phyloP scores from a whole-genome alignment of 53 echinoderm and acorn worm species.

The Antedon mediterranea region DNA sequence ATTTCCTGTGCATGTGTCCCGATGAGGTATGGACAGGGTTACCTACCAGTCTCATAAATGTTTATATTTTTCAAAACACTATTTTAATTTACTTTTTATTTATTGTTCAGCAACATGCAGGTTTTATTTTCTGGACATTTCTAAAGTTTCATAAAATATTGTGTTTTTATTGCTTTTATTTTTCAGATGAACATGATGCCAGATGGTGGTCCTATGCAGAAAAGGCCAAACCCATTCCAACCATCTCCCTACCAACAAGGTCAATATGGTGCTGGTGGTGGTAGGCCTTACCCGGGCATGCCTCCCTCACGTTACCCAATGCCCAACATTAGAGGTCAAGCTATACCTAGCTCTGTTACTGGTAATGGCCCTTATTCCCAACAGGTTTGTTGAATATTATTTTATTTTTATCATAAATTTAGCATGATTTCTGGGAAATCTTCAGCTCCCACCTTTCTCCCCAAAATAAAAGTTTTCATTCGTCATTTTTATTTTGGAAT shows the following conservation, averaged over 20 bases:
- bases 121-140: neutral
- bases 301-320: slow-evolving; percentile 51
- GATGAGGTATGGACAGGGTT: no score
- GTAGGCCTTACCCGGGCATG: slow-evolving; percentile 65
- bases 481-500: no score
- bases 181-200: neutral
- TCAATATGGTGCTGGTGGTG: slow-evolving; percentile 35
- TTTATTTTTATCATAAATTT: no score
- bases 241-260: slow-evolving; percentile 38
- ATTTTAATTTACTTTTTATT: no score
- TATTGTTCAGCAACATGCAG: no score
- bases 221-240: slow-evolving; percentile 3
- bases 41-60: no score
- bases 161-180: neutral
- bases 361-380: neutral
- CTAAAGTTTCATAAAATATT: neutral
- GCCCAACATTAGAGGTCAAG: slow-evolving; percentile 20
- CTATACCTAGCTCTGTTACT: neutral
- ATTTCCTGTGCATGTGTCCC: no score
- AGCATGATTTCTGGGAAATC: no score
- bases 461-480: no score
- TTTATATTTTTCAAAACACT: no score
- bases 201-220: neutral
- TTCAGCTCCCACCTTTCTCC: no score
- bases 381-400: neutral